Evolutionary conservation across 2,797 vertebrate species (phyloP).

Genomic region (Melanotaenia boesemani): DNA sequence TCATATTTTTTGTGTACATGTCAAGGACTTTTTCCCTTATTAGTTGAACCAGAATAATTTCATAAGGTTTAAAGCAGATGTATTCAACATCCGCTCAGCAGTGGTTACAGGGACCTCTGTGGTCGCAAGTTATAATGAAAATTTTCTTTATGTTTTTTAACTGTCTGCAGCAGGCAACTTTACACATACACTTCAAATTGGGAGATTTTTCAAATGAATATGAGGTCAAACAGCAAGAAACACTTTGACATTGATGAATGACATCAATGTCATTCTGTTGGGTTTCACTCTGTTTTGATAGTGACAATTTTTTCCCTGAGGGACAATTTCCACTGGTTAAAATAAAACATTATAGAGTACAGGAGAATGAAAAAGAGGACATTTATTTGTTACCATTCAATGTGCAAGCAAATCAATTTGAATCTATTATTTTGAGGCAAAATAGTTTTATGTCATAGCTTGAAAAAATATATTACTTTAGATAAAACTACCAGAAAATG

Average conservation of each 20-base stretch:
- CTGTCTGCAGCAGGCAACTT: not conserved
- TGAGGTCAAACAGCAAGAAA: no score
- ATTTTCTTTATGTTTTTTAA: no score
- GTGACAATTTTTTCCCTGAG: no score
- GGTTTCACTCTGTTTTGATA: no score
- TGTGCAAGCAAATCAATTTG: not conserved
- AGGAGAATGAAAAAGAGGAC: no score
- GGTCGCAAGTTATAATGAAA: not conserved
- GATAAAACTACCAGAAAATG: not conserved
- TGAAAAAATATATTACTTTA: not conserved
- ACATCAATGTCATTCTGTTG: no score
- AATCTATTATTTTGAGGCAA: not conserved
- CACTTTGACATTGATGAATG: no score
- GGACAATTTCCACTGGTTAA: no score
- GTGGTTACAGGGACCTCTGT: not conserved
- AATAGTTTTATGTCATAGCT: not conserved
- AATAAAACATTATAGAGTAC: no score
- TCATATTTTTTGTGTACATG: not conserved
- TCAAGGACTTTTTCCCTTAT: not conserved
- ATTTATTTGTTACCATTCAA: not conserved
- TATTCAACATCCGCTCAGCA: not conserved
- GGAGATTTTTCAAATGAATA: not conserved
- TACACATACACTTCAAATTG: not conserved
- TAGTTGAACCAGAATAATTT: not conserved
- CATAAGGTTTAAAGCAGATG: not conserved